Conservation (phyloP, 1,140 invertebrate species). For the Patella vulgata region DNA sequence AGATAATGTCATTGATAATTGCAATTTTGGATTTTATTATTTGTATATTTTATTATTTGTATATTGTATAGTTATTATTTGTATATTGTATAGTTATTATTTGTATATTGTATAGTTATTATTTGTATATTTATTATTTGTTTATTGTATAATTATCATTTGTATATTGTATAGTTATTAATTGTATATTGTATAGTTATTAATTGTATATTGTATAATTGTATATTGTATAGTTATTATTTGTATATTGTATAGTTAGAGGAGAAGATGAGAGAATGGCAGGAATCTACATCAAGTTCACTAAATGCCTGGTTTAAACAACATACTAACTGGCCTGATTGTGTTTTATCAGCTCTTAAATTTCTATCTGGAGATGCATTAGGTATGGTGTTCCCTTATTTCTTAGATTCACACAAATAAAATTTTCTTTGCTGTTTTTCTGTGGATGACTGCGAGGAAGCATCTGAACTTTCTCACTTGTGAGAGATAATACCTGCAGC, state of each 20-base stretch:
- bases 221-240: too few species aligned
- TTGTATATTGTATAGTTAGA: conserved; percentile 80
- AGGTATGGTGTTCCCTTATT: conserved; percentile 63
- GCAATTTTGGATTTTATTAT: too few species aligned
- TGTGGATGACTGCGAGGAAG: too few species aligned
- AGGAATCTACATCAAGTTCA: conserved; percentile 81
- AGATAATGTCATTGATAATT: too few species aligned
- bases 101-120: too few species aligned
- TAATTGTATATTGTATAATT: too few species aligned
- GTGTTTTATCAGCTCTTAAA: conserved; percentile 82
- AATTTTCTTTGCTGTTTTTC: background rate
- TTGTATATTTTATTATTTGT: too few species aligned
- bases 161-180: too few species aligned
- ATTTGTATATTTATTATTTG: background rate
- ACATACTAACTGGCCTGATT: conserved; percentile 79
- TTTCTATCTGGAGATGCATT: conserved; percentile 88
- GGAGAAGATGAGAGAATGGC: conserved; percentile 81
- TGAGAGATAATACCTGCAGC: too few species aligned
- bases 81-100: too few species aligned
- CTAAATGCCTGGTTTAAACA: conserved; percentile 83
- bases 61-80: too few species aligned
- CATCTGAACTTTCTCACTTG: too few species aligned
- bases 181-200: background rate
- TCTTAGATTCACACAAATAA: background rate
- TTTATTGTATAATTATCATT: background rate